phyloP scores from a whole-genome alignment of 2,888 invertebrate genomes.

The Antheraea assamensis region DNA sequence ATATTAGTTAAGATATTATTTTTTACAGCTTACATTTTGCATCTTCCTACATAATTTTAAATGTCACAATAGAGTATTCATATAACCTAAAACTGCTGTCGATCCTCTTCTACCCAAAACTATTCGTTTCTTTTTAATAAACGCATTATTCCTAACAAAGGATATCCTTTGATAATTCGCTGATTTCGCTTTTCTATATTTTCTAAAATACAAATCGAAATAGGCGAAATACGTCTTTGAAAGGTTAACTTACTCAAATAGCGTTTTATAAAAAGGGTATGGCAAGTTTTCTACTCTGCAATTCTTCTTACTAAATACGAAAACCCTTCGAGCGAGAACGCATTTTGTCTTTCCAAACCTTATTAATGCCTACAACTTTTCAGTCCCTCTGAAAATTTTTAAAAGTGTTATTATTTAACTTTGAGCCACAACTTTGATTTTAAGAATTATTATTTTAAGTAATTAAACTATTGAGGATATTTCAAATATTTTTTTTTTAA shows the following conservation, averaged over 20 bases:
- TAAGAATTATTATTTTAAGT: background rate
- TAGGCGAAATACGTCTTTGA: constrained; percentile 5
- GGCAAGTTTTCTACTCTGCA: constrained; percentile 10
- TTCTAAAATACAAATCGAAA: constrained; percentile 15
- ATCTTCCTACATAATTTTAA: background rate
- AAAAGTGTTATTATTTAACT: background rate
- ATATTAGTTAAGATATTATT: too few relatives aligned
- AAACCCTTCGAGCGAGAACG: constrained; percentile 13
- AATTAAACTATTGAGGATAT: background rate
- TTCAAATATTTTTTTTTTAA: background rate
- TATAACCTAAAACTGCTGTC: background rate
- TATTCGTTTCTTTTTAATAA: background rate
- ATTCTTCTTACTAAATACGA: constrained; percentile 15
- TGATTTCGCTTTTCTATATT: constrained; percentile 13
- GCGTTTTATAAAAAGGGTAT: constrained; percentile 17
- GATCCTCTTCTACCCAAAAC: background rate
- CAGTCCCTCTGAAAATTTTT: background rate
- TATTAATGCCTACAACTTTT: constrained; percentile 2
- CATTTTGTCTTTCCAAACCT: constrained; percentile 15
- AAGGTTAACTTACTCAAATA: constrained; percentile 8
- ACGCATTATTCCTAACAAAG: background rate
- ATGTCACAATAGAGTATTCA: background rate
- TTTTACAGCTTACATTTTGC: background rate
- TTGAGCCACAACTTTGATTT: background rate
- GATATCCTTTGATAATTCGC: background rate